Percentiles rank a stretch among this genome's conserved stretches.
phyloP scores from a whole-genome alignment of 2,797 vertebrate species.

The Hylomyscus alleni region DNA sequence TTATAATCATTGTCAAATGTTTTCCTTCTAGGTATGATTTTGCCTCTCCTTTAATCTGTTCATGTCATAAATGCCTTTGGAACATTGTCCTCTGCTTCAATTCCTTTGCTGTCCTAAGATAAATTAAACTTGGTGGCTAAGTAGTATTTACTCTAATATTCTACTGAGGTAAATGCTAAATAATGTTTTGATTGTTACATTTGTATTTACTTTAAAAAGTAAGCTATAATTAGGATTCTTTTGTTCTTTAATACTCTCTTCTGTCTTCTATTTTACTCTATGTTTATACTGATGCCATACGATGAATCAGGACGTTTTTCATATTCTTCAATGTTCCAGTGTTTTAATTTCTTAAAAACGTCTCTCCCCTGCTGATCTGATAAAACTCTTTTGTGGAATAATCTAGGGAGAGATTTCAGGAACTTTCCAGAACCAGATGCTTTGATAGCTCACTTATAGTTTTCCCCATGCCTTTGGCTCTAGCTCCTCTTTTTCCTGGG shows the following conservation, averaged over 20 bases:
- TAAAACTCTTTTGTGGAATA: neutral
- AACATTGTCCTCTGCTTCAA: neutral
- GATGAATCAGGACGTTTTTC: neutral
- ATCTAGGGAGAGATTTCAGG: neutral
- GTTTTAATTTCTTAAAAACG: neutral
- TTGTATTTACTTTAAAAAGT: neutral
- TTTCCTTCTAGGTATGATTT: neutral
- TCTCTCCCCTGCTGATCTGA: neutral
- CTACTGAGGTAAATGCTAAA: neutral
- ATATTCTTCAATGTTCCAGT: neutral
- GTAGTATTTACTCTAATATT: neutral
- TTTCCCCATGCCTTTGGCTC: neutral
- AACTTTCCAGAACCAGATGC: neutral
- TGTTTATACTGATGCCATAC: neutral
- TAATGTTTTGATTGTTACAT: neutral
- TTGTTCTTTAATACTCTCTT: neutral
- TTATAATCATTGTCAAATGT: neutral
- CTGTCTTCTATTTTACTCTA: neutral
- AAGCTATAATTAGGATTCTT: neutral
- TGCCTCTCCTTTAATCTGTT: neutral
- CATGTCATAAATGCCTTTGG: neutral
- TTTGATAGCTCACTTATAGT: too few species aligned
- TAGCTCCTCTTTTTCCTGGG: neutral
- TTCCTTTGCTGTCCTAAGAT: neutral
- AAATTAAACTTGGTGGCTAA: neutral